Evolutionary conservation across 2,888 invertebrate species (phyloP), one percentile per base, ranked within the genome.

Genomic region (Aphodius sticticus): DNA sequence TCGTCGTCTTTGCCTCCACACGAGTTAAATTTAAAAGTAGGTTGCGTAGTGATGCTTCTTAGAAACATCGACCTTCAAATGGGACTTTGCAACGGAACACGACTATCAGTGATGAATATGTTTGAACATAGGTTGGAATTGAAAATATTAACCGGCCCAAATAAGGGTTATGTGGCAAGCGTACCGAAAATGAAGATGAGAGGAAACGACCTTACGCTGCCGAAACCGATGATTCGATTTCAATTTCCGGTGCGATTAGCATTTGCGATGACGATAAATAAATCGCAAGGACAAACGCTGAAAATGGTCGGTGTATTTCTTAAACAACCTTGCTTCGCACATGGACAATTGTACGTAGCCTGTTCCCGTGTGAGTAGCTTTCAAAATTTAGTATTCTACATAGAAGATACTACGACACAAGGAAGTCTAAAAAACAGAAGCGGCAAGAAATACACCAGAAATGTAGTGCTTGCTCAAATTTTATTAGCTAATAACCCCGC

Each of bases 201-300:
- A 35, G 77, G 77, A 0, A 36, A 74, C 15, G 81, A 81, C 70
- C 15, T 36, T 26, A 80, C 76, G 70, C 36, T 83, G n/a, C 82
- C 82, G 37, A 78, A 37, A 69, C 26, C 76, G 15, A 70, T 70
- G 70, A 70, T 26, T 9, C 53, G 82, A 16, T 37, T 80, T 9
- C 84, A 84, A 75, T 84, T 84, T 80, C 83, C 84, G 6, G 38
- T 84, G 3, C 26, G 79, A 14, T 53, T 84, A 7, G 83, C 83
- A 3, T 84, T 82, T 77, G 83, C 82, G 0, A 84, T 84, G 80
- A 84, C 83, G 0, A 84, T 84, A 12, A 84, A 84, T 70, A 84
- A 84, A 75, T 76, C 81, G 7, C 83, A 84, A 77, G 83, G 84
- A 1, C 83, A 84, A 76, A 83, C 84, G 3, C 79, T 84, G 9